Conservation (phyloP, 2,888 invertebrate genomes). For the Macroteleia sp. region DNA sequence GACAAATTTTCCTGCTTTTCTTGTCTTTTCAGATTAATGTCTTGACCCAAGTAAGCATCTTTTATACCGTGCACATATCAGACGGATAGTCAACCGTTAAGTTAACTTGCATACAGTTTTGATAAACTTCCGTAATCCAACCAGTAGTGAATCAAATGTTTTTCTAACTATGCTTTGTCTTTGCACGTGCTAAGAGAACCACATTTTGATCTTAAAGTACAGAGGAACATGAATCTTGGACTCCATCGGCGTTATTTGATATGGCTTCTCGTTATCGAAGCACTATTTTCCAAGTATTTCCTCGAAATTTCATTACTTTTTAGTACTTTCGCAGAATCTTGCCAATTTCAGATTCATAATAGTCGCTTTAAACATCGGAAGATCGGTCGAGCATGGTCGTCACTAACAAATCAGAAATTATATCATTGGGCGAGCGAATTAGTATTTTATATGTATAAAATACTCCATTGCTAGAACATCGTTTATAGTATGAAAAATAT, state of each 20-base stretch:
- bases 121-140: slow-evolving; percentile 45
- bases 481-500: too few species aligned
- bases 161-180: slow-evolving; percentile 63
- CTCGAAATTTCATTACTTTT: slow-evolving; percentile 23
- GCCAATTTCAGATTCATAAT: slow-evolving; percentile 7
- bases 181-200: slow-evolving; percentile 62
- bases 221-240: slow-evolving; percentile 13
- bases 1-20: slow-evolving; percentile 54
- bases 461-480: too few species aligned
- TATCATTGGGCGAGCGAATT: too few species aligned
- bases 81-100: slow-evolving; percentile 42
- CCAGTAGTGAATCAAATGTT: slow-evolving; percentile 56
- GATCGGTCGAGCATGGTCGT: slow-evolving; percentile 61
- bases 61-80: slow-evolving; percentile 52
- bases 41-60: slow-evolving; percentile 39
- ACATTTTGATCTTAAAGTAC: slow-evolving; percentile 22
- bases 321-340: not conserved
- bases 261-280: slow-evolving; percentile 21
- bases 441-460: too few species aligned
- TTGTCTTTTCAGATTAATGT: slow-evolving; percentile 46
- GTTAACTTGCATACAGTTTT: slow-evolving; percentile 37
- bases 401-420: too few species aligned
- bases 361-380: slow-evolving; percentile 15
- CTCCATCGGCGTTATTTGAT: slow-evolving; percentile 23
- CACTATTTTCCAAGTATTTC: slow-evolving; percentile 6